A percentile compares a stretch with the other conserved stretches of the same genome.
phyloP scores from a whole-genome alignment of 2,888 invertebrate species.

The Aphidoletes aphidimyza region DNA sequence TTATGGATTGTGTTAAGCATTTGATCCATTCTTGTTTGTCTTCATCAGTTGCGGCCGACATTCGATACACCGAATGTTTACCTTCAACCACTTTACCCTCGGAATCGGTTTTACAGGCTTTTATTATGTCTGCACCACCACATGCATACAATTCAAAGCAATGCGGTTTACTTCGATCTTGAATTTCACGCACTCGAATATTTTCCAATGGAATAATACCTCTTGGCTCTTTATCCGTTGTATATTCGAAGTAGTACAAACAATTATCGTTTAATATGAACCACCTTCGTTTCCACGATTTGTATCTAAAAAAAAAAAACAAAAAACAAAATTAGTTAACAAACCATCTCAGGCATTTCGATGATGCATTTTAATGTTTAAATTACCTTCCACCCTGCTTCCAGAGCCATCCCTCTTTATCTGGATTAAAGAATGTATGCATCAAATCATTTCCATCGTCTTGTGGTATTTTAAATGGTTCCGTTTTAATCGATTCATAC shows the following conservation, averaged over 20 bases:
- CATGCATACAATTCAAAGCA: constrained; percentile 95
- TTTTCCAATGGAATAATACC: constrained; percentile 99
- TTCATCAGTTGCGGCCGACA: constrained; percentile 95
- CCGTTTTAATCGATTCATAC: constrained; percentile 98
- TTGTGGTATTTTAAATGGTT: constrained; percentile 99
- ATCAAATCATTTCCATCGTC: constrained; percentile 99
- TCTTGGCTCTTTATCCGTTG: constrained; percentile 97
- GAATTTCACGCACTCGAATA: constrained; percentile 89
- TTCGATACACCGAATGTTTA: constrained; percentile 85
- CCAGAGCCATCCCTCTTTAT: constrained; percentile 99
- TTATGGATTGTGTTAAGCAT: constrained; percentile 92
- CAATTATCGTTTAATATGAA: constrained; percentile 99
- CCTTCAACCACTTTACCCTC: constrained; percentile 89
- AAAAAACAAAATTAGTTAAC: constrained; percentile 54
- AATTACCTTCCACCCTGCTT: constrained; percentile 86
- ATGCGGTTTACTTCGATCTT: constrained; percentile 90
- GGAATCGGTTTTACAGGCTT: constrained; percentile 95
- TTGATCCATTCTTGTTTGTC: constrained; percentile 98
- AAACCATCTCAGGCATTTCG: not conserved
- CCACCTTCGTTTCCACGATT: constrained; percentile 99
- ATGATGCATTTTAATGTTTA: constrained; percentile 55
- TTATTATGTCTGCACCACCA: constrained; percentile 86
- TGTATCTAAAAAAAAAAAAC: constrained; percentile 74
- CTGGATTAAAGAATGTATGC: constrained; percentile 99
- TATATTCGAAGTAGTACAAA: constrained; percentile 98